phyloP scores from a whole-genome alignment of 2,113 vertebrate genomes.

The Butorides virescens region DNA sequence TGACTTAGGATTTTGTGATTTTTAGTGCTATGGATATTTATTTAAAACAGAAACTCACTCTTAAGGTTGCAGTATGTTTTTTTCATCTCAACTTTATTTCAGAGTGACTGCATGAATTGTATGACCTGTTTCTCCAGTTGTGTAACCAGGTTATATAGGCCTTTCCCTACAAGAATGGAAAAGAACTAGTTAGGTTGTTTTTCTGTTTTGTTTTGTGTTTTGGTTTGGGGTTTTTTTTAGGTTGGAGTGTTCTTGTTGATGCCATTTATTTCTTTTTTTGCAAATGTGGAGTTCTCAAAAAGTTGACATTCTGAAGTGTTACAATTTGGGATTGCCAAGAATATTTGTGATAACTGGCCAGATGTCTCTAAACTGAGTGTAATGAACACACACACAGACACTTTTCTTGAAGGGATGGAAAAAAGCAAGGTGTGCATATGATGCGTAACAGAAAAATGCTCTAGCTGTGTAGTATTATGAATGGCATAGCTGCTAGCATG shows the following conservation, averaged over 20 bases:
- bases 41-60: not conserved
- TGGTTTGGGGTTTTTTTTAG: not conserved
- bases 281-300: not conserved
- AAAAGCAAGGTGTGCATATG: not conserved
- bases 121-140: not conserved
- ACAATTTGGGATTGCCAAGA: not conserved
- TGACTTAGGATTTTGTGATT: not conserved
- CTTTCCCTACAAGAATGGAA: not conserved
- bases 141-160: not conserved
- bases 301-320: not conserved
- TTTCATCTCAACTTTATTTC: not conserved
- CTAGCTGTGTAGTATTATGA: not conserved
- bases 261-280: not conserved
- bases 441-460: not conserved
- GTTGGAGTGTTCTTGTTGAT: not conserved
- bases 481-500: not conserved
- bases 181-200: not conserved
- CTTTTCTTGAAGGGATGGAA: not conserved
- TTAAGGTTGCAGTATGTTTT: not conserved
- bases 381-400: not conserved
- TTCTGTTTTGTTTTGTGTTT: not conserved
- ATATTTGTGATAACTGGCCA: not conserved
- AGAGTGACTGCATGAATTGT: not conserved
- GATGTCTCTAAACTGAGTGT: not conserved
- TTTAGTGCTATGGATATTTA: not conserved